A percentile compares a stretch with the other conserved stretches of the same genome.
Evolutionary conservation across 2,888 invertebrate genomes (phyloP).

Genomic region (Lucinisca nassula): DNA sequence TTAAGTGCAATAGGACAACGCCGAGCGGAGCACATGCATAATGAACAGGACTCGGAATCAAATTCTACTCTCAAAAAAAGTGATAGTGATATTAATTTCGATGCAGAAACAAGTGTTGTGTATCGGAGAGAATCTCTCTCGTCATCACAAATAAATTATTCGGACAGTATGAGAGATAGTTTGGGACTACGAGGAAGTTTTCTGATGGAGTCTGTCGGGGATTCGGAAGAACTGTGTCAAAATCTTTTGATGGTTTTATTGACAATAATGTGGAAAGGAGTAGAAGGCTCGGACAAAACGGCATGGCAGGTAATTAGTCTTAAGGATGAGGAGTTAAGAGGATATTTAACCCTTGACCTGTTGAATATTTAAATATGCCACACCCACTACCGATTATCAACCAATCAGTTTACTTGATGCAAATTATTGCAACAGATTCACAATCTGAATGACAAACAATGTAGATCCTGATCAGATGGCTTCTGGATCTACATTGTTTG

Average conservation of each 20-base stretch:
- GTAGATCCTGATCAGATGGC: no score
- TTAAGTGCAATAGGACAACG: constrained; percentile 70
- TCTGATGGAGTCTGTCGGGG: constrained; percentile 78
- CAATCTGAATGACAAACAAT: no score
- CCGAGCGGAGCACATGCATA: constrained; percentile 51
- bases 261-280: constrained; percentile 90
- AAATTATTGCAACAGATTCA: no score
- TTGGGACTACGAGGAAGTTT: constrained; percentile 79
- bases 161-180: constrained; percentile 77
- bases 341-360: no score
- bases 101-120: constrained; percentile 27
- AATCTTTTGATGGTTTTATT: constrained; percentile 90
- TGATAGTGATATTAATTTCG: constrained; percentile 56
- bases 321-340: no score
- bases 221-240: constrained; percentile 90
- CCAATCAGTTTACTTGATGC: no score
- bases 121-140: constrained; percentile 47
- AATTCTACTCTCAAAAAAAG: constrained; percentile 55
- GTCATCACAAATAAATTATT: constrained; percentile 68
- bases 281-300: constrained; percentile 89
- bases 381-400: no score
- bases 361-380: no score
- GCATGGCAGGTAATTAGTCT: constrained; percentile 91
- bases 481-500: no score
- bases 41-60: constrained; percentile 25